A percentile compares a stretch with the other conserved stretches of the same genome.
Conservation (phyloP, 2,113 vertebrate species). For the Pseudopipra pipra region DNA sequence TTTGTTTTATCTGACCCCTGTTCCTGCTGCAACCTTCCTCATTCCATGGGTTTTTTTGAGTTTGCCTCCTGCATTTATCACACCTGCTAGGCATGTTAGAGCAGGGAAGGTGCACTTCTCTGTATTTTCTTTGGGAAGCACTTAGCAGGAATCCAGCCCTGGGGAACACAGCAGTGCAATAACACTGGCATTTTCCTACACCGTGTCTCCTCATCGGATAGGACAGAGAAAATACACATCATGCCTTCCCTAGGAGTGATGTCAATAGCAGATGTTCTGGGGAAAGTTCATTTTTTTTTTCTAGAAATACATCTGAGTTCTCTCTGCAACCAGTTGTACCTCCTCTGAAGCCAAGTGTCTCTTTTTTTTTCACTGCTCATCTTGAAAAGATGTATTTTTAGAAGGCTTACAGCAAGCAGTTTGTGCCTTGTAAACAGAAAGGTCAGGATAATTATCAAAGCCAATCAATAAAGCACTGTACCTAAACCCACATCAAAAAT, state of each 20-base stretch:
- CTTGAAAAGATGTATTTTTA: conserved; percentile 36
- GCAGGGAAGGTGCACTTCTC: neutral
- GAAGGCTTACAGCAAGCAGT: neutral
- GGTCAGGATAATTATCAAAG: conserved; percentile 3
- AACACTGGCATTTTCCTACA: neutral
- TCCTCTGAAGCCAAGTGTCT: neutral
- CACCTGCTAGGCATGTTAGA: neutral
- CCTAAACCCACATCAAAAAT: conserved; percentile 34
- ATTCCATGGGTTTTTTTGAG: neutral
- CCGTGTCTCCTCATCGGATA: neutral
- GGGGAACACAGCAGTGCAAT: neutral
- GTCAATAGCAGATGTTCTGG: neutral
- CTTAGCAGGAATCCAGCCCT: neutral
- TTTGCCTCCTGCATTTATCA: neutral
- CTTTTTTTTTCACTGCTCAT: neutral
- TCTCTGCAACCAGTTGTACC: neutral
- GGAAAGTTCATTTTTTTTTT: neutral
- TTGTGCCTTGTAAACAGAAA: conserved; percentile 32
- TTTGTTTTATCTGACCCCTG: neutral
- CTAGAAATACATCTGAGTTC: neutral
- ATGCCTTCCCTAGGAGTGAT: conserved; percentile 10
- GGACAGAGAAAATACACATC: neutral
- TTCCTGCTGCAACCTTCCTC: neutral
- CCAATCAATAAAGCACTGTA: conserved; percentile 11
- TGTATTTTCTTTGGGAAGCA: neutral